Evolutionary conservation across 2,888 invertebrate species (phyloP), one percentile per base, ranked within the genome.

Genomic region (Automeris io): DNA sequence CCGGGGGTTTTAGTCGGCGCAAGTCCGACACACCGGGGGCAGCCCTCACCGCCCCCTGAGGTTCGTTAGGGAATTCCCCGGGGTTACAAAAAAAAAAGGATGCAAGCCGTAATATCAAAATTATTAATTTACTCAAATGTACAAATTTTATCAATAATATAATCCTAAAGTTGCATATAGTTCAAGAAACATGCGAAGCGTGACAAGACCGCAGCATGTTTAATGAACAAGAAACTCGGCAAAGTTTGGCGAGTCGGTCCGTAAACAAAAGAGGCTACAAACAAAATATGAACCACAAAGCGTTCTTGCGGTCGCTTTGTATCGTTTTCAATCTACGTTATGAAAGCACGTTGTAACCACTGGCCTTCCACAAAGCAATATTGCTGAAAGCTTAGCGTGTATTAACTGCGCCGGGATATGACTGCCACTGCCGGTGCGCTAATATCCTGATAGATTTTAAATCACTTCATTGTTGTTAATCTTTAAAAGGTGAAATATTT

Each of bases 231-330:
- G 55, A 55, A 51, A 52, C 54, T 49, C 49, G 32, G 47, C 50
- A 37, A 51, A 61, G 51, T 61, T 57, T 61, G 54, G 46, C 37
- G 45, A 57, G 58, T 61, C 53, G 49, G 56, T 49, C 50, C 50
- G 49, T 55, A 51, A 56, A 70, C 66, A 66, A 66, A 63, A 59
- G 61, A 56, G 58, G 53, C 60, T 56, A 55, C 60, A 63, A 64
- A 68, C 73, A 72, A 79, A 82, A 78, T 76, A 76, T 74, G 61
- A 58, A 67, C 72, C 74, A 70, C 76, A 78, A 74, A 79, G 78
- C 77, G 71, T 74, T 75, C 77, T 74, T 78, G 81, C 54, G 80
- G 80, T 56, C 53, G 72, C 77, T 80, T 79, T 80, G 81, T 76
- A 76, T 73, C 71, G 73, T 64, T 73, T 75, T 72, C 71, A 77